Percentiles rank a stretch among this genome's conserved stretches.
These are phyloP conservation scores for Tubulanus polymorphus DNA, from an alignment of 2,888 invertebrate species.

Conservation along the genomic window DNA sequence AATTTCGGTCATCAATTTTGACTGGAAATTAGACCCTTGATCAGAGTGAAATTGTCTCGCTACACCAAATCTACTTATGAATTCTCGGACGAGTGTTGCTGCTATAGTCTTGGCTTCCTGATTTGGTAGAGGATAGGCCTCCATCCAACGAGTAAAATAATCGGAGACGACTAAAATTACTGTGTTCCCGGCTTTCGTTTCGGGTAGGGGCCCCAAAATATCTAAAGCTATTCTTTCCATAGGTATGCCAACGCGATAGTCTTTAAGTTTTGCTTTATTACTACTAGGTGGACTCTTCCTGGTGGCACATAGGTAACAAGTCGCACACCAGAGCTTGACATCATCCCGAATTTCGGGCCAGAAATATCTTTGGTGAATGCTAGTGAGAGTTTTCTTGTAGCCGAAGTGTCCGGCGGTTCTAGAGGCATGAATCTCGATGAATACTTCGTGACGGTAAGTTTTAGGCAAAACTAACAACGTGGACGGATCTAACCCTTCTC, in stretches of 20 bases:
- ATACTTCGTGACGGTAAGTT: not conserved
- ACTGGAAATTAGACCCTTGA: conserved; percentile 13
- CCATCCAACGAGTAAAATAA: conserved; percentile 12
- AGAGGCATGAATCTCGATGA: conserved; percentile 1
- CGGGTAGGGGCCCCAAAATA: conserved; percentile 14
- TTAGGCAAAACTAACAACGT: not conserved
- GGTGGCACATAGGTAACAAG: conserved; percentile 1
- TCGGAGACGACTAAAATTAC: conserved; percentile 13
- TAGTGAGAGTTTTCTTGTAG: conserved; percentile 5
- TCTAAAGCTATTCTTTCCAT: conserved; percentile 16
- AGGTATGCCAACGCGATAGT: conserved; percentile 5
- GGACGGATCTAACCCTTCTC: not conserved
- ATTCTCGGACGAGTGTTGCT: conserved; percentile 3
- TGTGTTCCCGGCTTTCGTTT: conserved; percentile 1
- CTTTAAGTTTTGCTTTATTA: conserved; percentile 1
- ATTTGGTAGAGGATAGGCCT: conserved; percentile 9
- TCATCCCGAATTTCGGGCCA: conserved; percentile 10
- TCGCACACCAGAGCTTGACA: conserved; percentile 8
- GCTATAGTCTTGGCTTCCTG: conserved; percentile 1
- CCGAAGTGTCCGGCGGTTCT: conserved; percentile 13
- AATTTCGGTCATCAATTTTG: conserved; percentile 8
- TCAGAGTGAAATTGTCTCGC: conserved; percentile 9
- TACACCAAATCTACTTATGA: conserved; percentile 11
- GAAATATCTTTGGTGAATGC: conserved; percentile 11
- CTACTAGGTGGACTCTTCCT: not conserved